Evolutionary conservation across 2,113 vertebrate species (phyloP).

Genomic region (Pontoporia blainvillei): DNA sequence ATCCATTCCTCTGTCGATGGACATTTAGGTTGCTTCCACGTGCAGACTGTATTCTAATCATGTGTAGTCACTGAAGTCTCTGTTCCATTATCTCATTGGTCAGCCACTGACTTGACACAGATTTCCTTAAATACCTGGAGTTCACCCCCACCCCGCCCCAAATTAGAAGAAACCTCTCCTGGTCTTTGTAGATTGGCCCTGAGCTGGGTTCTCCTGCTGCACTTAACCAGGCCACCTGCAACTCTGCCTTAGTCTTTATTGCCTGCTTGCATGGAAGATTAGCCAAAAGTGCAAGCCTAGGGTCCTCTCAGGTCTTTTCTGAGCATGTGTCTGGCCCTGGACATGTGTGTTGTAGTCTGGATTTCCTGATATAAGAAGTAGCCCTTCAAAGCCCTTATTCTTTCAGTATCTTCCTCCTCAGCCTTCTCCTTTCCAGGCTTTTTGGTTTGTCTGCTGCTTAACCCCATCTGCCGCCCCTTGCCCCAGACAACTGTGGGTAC

Average conservation of each 20-base stretch:
- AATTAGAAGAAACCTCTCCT: background rate
- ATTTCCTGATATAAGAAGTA: background rate
- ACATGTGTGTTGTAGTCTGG: background rate
- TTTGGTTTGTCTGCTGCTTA: background rate
- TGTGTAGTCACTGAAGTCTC: background rate
- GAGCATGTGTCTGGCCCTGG: background rate
- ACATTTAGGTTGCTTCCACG: background rate
- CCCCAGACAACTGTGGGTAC: background rate
- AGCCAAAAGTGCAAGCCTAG: background rate
- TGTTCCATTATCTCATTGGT: background rate
- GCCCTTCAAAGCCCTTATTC: background rate
- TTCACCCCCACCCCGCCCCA: no score
- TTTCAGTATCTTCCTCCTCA: background rate
- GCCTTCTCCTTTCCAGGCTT: background rate
- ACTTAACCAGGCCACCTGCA: background rate
- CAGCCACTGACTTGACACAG: background rate
- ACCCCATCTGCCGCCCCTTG: background rate
- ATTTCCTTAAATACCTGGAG: background rate
- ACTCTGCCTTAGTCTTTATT: background rate
- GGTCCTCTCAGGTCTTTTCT: background rate
- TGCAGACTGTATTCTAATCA: no score
- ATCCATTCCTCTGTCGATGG: background rate
- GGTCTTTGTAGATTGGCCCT: background rate
- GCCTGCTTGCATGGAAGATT: background rate
- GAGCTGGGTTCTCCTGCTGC: background rate